These are phyloP conservation scores for Trematocara zebra DNA, from an alignment of 2,113 vertebrate genomes.

Conservation along the genomic window DNA sequence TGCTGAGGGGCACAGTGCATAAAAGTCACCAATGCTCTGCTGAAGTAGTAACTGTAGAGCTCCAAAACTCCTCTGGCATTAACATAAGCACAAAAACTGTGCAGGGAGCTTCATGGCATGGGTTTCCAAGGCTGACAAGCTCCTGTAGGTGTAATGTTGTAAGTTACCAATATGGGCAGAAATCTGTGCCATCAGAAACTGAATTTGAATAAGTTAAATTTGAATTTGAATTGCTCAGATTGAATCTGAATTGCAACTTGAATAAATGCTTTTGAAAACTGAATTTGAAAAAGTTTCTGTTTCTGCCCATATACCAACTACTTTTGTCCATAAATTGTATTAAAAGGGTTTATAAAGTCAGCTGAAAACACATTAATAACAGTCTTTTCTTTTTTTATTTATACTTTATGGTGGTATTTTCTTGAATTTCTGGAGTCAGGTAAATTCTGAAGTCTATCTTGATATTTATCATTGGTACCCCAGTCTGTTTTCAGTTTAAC, in stretches of 20 bases:
- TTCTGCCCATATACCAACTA: background rate
- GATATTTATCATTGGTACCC: background rate
- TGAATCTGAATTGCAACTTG: too few species aligned
- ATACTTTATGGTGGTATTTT: background rate
- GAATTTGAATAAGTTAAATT: too few species aligned
- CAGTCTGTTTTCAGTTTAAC: background rate
- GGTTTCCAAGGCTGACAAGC: background rate
- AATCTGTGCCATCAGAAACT: too few species aligned
- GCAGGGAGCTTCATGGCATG: background rate
- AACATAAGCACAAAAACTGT: background rate
- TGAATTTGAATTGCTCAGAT: too few species aligned
- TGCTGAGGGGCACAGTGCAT: background rate
- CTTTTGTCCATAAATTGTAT: background rate
- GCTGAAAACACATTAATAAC: rapidly evolving
- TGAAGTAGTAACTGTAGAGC: background rate
- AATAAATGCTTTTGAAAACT: too few species aligned
- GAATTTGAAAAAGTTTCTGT: too few species aligned
- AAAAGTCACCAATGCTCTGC: background rate
- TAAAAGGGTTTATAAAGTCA: background rate
- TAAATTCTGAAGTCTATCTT: background rate
- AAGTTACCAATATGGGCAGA: background rate
- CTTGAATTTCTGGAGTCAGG: background rate
- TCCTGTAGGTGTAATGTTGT: background rate
- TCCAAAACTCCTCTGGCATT: background rate
- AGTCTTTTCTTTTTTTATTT: background rate